Evolutionary conservation across 1,140 invertebrate genomes (phyloP).

Genomic region (Lucilia sericata): DNA sequence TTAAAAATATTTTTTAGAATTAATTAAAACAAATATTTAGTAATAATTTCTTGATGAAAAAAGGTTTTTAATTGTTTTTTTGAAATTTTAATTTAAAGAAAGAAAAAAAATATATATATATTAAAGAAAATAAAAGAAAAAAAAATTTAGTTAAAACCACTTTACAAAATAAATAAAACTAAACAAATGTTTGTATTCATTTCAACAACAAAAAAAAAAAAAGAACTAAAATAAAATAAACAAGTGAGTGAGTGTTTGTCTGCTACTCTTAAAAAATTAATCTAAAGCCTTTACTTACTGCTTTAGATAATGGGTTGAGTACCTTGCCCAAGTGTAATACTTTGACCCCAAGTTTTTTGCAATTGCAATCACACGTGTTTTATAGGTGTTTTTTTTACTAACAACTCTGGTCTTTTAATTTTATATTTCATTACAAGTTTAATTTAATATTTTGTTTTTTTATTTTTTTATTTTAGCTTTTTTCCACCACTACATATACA

Average conservation of each 20-base stretch:
- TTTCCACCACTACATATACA: too few species aligned
- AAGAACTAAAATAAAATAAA: too few species aligned
- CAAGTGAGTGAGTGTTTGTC: too few species aligned
- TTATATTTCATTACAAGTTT: background rate
- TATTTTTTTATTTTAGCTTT: background rate
- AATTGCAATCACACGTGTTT: background rate
- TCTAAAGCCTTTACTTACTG: too few species aligned
- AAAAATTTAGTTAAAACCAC: background rate
- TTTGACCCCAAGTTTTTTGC: too few species aligned
- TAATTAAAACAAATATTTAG: constrained; percentile 30
- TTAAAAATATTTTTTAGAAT: constrained; percentile 25
- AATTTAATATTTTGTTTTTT: background rate
- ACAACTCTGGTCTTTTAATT: background rate
- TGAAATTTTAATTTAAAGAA: constrained; percentile 1
- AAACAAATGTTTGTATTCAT: constrained; percentile 21
- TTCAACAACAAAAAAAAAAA: background rate
- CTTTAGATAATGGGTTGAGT: too few species aligned
- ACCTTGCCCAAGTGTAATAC: too few species aligned
- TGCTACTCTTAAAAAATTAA: background rate
- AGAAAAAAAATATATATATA: background rate
- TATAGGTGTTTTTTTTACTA: background rate
- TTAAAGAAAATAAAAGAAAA: constrained; percentile 16
- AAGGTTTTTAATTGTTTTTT: constrained; percentile 2
- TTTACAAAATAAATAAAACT: constrained; percentile 20
- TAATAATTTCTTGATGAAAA: constrained; percentile 29